Conservation (phyloP, 2,113 vertebrate genomes). For the Lontra canadensis region DNA sequence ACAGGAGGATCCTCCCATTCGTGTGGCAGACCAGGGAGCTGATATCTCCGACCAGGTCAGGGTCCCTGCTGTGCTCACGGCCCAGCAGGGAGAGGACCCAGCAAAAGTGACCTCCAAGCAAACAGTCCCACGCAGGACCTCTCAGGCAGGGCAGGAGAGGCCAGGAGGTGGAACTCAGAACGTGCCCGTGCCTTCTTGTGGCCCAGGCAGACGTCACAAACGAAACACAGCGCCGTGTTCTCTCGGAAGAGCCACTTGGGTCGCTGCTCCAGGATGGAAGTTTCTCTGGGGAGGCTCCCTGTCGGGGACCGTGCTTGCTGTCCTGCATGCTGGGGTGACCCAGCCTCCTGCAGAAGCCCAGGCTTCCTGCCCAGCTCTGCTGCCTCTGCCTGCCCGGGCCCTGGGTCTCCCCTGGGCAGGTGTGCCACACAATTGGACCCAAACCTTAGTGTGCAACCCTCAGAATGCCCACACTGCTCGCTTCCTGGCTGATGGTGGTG, state of each 20-base stretch:
- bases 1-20: fast-evolving
- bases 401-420: background rate
- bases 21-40: fast-evolving
- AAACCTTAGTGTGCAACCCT: fast-evolving
- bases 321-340: too few species aligned
- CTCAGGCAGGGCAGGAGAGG: background rate
- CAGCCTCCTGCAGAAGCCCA: background rate
- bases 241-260: fast-evolving
- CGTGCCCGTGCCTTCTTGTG: fast-evolving
- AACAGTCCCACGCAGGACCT: background rate
- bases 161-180: fast-evolving
- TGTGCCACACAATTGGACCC: fast-evolving
- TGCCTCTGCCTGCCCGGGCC: background rate
- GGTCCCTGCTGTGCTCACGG: background rate
- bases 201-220: background rate
- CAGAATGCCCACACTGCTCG: fast-evolving
- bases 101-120: background rate
- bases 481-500: fast-evolving
- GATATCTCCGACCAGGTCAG: background rate
- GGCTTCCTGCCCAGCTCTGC: background rate
- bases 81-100: fast-evolving
- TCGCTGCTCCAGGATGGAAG: background rate
- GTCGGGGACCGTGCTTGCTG: fast-evolving
- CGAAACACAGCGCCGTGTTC: fast-evolving
- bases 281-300: background rate